phyloP scores from a whole-genome alignment of 2,888 invertebrate species.

The Bugula neritina region DNA sequence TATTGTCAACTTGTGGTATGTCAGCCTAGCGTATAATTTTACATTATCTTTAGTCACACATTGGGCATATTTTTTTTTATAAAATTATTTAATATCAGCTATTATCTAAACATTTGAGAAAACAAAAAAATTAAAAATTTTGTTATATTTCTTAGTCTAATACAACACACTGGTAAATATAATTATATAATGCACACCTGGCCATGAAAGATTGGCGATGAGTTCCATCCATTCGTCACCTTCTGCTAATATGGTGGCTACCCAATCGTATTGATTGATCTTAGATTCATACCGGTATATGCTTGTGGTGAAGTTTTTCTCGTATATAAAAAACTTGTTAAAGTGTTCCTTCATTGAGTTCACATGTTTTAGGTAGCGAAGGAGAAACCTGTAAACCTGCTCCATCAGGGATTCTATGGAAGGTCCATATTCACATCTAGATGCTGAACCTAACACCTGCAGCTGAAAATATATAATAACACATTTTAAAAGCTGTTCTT shows the following conservation, averaged over 20 bases:
- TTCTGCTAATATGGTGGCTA: neutral
- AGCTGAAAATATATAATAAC: neutral
- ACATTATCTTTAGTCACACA: too few relatives aligned
- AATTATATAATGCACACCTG: too few relatives aligned
- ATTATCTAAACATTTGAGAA: too few relatives aligned
- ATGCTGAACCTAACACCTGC: neutral
- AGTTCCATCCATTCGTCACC: neutral
- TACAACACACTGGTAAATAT: too few relatives aligned
- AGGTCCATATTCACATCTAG: neutral
- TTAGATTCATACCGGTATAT: neutral
- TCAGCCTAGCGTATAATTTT: too few relatives aligned
- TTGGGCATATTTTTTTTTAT: too few relatives aligned
- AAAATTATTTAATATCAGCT: too few relatives aligned
- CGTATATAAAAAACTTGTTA: neutral
- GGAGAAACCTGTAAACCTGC: neutral
- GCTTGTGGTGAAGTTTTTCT: constrained; percentile 3
- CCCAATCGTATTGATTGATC: neutral
- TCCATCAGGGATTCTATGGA: neutral
- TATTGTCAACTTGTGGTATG: too few relatives aligned
- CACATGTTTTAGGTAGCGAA: neutral
- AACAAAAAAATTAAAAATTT: too few relatives aligned
- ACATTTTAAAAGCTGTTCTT: too few relatives aligned
- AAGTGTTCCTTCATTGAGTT: neutral
- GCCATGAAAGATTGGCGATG: neutral
- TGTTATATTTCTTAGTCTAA: too few relatives aligned